Conservation (phyloP, 1,140 invertebrate genomes). For the Aphis gossypii region DNA sequence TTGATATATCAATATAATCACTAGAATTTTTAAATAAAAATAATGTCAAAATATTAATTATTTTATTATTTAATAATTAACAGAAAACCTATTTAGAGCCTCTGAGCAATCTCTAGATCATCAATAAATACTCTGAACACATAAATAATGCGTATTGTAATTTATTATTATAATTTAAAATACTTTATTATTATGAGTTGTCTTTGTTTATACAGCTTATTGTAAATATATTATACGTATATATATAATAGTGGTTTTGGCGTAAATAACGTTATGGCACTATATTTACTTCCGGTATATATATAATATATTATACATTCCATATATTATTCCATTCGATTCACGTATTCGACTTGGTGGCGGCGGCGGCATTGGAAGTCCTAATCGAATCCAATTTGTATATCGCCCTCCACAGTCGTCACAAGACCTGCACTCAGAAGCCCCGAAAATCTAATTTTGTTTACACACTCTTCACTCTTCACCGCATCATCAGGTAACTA, state of each 20-base stretch:
- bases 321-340: slow-evolving; percentile 17
- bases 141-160: neutral
- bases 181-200: neutral
- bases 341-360: slow-evolving; percentile 5
- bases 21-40: neutral
- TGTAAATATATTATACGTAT: neutral
- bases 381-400: slow-evolving; percentile 51
- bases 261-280: neutral
- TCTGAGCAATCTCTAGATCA: neutral
- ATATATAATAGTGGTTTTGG: neutral
- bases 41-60: neutral
- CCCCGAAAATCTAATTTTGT: slow-evolving; percentile 47
- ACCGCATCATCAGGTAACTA: neutral
- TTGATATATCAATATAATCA: neutral
- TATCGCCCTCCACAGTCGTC: neutral
- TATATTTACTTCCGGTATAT: neutral
- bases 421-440: neutral
- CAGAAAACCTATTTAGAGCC: neutral
- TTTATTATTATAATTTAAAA: no score
- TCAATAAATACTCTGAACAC: neutral
- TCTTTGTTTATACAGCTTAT: neutral
- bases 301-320: neutral
- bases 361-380: neutral
- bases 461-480: neutral
- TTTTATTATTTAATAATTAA: neutral